Evolutionary conservation across 2,797 vertebrate species (phyloP).

Genomic region (Girardinus metallicus): DNA sequence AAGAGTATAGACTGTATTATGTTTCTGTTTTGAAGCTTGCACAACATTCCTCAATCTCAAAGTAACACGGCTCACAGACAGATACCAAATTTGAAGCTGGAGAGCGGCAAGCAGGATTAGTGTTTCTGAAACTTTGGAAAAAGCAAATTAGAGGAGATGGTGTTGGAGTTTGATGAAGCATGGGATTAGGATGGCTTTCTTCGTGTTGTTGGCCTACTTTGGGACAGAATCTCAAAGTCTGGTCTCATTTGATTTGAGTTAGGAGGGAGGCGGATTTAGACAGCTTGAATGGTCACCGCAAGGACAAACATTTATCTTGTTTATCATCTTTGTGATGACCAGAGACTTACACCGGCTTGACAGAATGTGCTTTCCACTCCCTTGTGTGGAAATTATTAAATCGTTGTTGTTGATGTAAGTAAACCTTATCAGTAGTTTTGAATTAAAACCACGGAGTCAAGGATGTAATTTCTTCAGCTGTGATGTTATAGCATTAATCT

Average conservation of each 20-base stretch:
- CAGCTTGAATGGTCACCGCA: conserved; percentile 37
- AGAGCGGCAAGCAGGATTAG: conserved; percentile 68
- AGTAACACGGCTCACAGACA: conserved; percentile 12
- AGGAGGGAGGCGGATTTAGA: conserved; percentile 30
- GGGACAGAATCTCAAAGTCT: conserved; percentile 52
- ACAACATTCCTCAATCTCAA: conserved; percentile 17
- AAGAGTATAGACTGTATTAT: conserved; percentile 11
- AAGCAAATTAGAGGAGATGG: conserved; percentile 72
- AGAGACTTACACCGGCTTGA: conserved; percentile 6
- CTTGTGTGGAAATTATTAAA: conserved; percentile 13
- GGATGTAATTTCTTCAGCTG: conserved; percentile 45
- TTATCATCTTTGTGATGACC: conserved; percentile 40
- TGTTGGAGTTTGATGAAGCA: conserved; percentile 66
- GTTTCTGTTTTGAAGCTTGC: conserved; percentile 1
- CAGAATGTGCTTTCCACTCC: conserved; percentile 41
- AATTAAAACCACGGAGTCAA: conserved; percentile 36
- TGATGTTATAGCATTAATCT: not conserved
- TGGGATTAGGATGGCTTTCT: conserved; percentile 66
- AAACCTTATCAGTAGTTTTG: conserved; percentile 26
- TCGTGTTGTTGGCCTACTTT: conserved; percentile 65
- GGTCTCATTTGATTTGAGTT: conserved; percentile 50
- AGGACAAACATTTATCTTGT: conserved; percentile 44
- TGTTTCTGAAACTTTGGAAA: conserved; percentile 54
- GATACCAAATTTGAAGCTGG: conserved; percentile 1
- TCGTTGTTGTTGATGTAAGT: conserved; percentile 52